Percentiles rank a stretch among this genome's conserved stretches.
phyloP scores from a whole-genome alignment of 2,113 vertebrate genomes.

The Murina feae region DNA sequence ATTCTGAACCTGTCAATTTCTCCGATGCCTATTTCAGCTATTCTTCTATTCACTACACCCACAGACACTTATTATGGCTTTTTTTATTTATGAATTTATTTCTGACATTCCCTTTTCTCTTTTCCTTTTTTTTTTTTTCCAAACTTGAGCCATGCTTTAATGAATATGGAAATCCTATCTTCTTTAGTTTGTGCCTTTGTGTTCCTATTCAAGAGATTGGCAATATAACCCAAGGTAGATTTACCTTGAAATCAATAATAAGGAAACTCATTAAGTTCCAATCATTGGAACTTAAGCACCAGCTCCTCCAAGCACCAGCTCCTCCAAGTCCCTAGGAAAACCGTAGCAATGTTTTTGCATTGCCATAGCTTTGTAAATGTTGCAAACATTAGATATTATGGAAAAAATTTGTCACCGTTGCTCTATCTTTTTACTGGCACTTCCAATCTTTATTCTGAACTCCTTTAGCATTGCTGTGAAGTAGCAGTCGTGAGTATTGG shows the following conservation, averaged over 20 bases:
- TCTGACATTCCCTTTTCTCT: background rate
- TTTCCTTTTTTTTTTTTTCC: background rate
- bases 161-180: background rate
- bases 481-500: background rate
- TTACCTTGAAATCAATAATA: background rate
- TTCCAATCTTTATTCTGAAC: background rate
- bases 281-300: background rate
- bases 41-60: background rate
- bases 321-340: background rate
- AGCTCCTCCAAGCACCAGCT: background rate
- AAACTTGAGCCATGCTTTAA: background rate
- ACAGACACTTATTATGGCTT: background rate
- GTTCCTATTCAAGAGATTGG: background rate
- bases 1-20: background rate
- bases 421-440: background rate
- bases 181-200: background rate
- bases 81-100: background rate
- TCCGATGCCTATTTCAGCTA: background rate
- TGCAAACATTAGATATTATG: background rate
- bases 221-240: background rate
- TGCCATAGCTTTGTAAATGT: background rate
- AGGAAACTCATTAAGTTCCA: background rate
- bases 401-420: background rate
- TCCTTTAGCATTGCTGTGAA: background rate
- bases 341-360: background rate